Conservation (phyloP, 1,140 invertebrate genomes). For the Arctopsyche grandis region DNA sequence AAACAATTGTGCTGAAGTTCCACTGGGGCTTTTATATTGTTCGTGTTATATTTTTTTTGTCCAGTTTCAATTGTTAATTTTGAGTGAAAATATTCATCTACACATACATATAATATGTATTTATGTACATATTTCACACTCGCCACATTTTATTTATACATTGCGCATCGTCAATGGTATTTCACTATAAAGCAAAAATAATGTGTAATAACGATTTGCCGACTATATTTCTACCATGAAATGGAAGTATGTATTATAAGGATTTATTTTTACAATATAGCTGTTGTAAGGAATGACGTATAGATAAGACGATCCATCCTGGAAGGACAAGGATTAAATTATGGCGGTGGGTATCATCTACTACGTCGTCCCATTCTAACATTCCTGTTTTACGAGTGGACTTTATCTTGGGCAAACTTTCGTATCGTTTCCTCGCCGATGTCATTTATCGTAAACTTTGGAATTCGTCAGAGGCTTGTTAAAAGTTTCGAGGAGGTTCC, state of each 20-base stretch:
- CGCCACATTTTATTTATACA: not conserved
- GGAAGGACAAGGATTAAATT: not conserved
- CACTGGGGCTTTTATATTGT: not conserved
- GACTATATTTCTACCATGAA: not conserved
- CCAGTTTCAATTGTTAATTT: not conserved
- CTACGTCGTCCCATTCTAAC: not conserved
- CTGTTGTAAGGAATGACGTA: not conserved
- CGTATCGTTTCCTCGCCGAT: slow-evolving; percentile 6
- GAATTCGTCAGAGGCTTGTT: not conserved
- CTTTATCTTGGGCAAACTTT: slow-evolving; percentile 16
- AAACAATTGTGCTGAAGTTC: not conserved
- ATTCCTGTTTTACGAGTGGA: slow-evolving; percentile 8
- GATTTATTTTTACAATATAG: too few relatives aligned
- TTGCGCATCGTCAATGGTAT: not conserved
- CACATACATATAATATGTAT: too few relatives aligned
- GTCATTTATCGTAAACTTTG: slow-evolving; percentile 4
- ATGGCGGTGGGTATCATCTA: not conserved
- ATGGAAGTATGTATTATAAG: too few relatives aligned
- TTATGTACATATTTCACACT: too few relatives aligned
- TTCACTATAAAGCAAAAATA: too few relatives aligned
- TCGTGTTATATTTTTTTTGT: not conserved
- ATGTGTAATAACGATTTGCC: not conserved
- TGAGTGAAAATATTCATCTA: not conserved
- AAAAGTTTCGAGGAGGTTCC: not conserved
- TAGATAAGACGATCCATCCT: not conserved